Conservation (phyloP, 2,888 invertebrate species). For the Andrena camellia region DNA sequence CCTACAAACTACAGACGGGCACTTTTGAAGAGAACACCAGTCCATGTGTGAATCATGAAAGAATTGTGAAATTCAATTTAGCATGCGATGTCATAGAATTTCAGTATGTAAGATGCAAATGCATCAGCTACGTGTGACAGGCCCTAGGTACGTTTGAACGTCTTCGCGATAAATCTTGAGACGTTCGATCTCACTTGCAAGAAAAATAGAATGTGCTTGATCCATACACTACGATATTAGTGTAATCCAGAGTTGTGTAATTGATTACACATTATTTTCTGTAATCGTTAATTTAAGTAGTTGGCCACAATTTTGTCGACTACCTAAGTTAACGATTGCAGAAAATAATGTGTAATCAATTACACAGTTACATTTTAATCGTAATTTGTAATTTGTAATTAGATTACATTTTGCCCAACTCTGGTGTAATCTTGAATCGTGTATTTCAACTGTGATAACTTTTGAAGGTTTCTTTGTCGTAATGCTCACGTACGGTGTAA, state of each 20-base stretch:
- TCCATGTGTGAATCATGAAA: slow-evolving; percentile 31
- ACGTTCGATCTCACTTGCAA: slow-evolving; percentile 18
- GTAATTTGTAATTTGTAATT: no score
- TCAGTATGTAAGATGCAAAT: slow-evolving; percentile 41
- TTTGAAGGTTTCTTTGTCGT: no score
- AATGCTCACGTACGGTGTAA: no score
- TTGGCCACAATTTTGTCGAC: no score
- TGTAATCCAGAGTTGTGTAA: not conserved
- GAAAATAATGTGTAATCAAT: no score
- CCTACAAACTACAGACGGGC: slow-evolving; percentile 15
- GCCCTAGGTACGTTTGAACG: slow-evolving; percentile 36
- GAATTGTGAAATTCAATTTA: slow-evolving; percentile 60
- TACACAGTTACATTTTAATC: no score
- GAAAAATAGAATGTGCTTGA: slow-evolving; percentile 12
- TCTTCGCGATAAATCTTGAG: slow-evolving; percentile 43
- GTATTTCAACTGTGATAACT: no score
- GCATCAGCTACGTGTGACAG: slow-evolving; percentile 39
- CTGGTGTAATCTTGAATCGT: not conserved
- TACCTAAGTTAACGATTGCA: no score
- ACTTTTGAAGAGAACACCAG: slow-evolving; percentile 29
- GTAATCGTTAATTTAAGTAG: no score
- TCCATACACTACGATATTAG: not conserved
- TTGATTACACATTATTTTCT: no score
- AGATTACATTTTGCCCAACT: no score
- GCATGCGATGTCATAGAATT: slow-evolving; percentile 41